Base-by-base conservation (phyloP, 2,888 invertebrate genomes). In the Ophion costatus region DNA sequence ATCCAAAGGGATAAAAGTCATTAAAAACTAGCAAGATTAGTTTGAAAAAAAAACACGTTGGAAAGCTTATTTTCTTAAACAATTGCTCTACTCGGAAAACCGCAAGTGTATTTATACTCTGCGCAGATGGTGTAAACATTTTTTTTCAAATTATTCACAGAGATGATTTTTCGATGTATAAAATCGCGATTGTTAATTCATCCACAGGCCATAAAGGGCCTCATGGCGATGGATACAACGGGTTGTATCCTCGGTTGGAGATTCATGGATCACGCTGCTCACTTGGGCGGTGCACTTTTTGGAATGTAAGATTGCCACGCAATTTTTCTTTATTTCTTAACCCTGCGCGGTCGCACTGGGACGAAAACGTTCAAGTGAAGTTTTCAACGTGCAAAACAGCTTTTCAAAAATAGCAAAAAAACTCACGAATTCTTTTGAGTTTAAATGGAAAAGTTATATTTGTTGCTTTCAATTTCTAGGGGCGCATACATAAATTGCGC, bases 211-310 rank as follows among this genome's bases (percentile, higher is more conserved):
- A 96, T 99, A 84, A 98, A 98, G 94, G 96, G 96, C 20, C 95
- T 99, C 77, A 96, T 99, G 94, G 95, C 96, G 11, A 93, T 99
- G 79, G 99, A 99, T 93, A 93, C 96, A 24, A 95, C 96, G 33
- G 99, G 99, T 38, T 95, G 98, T 63, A 78, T 98, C 9, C 93
- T 98, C 83, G 96, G 98, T 63, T 99, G 99, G 98, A 96, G 96
- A 92, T 95, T 98, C 89, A 98, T 99, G 91, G 99, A 99, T 93
- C 99, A 99, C 94, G 99, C 99, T 0, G 99, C 98, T n/a, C 99
- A 99, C 96, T 95, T 99, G 87, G 98, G 99, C 22, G 99, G 99
- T 51, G 97, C 97, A 63, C 91, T 97, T 61, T 98, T 97, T 94
- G 99, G 99, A 95, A 95, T 99, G 97, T 98, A 95, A 95, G 96